A percentile compares a stretch with the other conserved stretches of the same genome.
Evolutionary conservation across 2,113 vertebrate genomes (phyloP).

Genomic region (Miniopterus natalensis): DNA sequence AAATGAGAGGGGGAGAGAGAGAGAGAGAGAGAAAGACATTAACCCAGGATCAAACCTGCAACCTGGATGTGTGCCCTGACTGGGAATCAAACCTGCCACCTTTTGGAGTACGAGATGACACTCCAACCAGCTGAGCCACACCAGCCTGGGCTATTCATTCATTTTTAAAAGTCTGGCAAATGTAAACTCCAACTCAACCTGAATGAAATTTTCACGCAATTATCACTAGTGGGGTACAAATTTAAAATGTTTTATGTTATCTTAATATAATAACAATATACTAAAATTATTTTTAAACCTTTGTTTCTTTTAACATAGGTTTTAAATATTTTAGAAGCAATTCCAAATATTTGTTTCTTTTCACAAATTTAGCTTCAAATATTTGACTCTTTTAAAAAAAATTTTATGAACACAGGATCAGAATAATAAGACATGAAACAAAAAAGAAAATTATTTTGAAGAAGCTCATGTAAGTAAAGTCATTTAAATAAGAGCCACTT

Average conservation of each 20-base stretch:
- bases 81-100: no score
- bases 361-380: background rate
- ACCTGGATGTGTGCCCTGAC: no score
- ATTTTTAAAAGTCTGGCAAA: background rate
- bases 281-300: background rate
- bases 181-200: background rate
- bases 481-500: background rate
- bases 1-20: no score
- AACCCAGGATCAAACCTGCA: no score
- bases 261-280: background rate
- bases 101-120: no score
- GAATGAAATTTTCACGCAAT: background rate
- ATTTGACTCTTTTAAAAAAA: constrained; percentile 12
- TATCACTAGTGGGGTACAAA: background rate
- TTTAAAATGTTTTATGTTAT: constrained; percentile 8
- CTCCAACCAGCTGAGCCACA: no score
- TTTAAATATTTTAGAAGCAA: constrained; percentile 48
- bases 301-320: background rate
- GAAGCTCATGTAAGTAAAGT: background rate
- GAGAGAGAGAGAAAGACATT: no score
- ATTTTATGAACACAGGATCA: background rate
- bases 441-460: constrained; percentile 24
- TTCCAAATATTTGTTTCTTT: constrained; percentile 36
- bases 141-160: background rate
- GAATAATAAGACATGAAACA: background rate